These are phyloP conservation scores for Catostylus mosaicus DNA, from an alignment of 30 jellyfish, hydroid and myxozoan genomes.

Conservation along the genomic window DNA sequence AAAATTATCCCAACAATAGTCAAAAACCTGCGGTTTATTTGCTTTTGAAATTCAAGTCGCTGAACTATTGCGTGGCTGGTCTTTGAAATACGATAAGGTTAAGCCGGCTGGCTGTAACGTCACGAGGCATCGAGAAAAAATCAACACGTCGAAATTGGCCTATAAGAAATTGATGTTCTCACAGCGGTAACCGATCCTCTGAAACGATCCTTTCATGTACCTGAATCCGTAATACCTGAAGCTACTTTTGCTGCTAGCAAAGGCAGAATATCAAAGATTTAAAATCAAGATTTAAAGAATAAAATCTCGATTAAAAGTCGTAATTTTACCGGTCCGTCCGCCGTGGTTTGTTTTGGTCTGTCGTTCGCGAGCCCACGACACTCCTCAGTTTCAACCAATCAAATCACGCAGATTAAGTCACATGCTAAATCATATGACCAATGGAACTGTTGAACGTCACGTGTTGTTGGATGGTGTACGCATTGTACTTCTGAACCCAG, in stretches of 20 bases:
- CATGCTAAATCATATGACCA: constrained; percentile 21
- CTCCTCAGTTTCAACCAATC: constrained; percentile 79
- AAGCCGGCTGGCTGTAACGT: background rate
- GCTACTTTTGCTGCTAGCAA: background rate
- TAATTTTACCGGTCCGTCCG: background rate
- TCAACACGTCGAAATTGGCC: background rate
- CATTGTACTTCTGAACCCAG: too few relatives aligned
- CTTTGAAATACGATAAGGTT: background rate
- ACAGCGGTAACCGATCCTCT: background rate
- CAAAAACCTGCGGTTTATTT: background rate
- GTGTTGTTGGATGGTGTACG: background rate
- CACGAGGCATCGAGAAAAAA: constrained; percentile 5
- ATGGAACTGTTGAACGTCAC: constrained; percentile 9
- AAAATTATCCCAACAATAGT: background rate
- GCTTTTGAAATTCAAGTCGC: too few relatives aligned
- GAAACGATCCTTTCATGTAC: background rate
- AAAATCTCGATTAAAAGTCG: too few relatives aligned
- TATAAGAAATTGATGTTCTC: background rate
- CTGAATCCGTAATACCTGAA: background rate
- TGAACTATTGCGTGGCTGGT: constrained; percentile 33
- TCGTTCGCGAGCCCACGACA: constrained; percentile 70
- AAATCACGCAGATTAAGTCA: constrained; percentile 1
- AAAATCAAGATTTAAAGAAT: background rate
- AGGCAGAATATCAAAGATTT: background rate
- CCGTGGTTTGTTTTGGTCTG: constrained; percentile 42